phyloP scores from a whole-genome alignment of 1,140 invertebrate genomes.

The Cydia amplana region DNA sequence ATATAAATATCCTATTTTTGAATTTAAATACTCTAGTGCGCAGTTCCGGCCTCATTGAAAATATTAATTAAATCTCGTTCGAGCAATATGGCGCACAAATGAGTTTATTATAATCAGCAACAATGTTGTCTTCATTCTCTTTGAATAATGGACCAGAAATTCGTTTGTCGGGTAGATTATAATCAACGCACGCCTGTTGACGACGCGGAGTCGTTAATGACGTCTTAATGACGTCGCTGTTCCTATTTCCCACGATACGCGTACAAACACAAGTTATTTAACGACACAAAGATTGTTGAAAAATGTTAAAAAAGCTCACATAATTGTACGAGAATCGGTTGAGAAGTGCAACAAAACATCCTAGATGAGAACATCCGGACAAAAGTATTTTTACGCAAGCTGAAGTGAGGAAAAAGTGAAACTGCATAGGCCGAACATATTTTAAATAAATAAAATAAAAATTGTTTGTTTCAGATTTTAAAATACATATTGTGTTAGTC shows the following conservation, averaged over 20 bases:
- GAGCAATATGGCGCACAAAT: conserved; percentile 18
- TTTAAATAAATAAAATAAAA: too few species aligned
- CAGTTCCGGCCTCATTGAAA: conserved; percentile 19
- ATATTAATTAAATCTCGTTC: conserved; percentile 25
- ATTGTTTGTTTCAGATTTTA: too few species aligned
- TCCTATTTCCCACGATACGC: conserved; percentile 36
- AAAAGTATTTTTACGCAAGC: too few species aligned
- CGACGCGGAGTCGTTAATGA: conserved; percentile 48
- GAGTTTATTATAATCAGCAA: conserved; percentile 24
- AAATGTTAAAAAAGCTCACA: too few species aligned
- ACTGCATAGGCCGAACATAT: too few species aligned
- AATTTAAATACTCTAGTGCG: background rate
- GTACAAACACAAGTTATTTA: conserved; percentile 15
- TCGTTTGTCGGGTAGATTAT: conserved; percentile 40
- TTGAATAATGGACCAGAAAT: conserved; percentile 35
- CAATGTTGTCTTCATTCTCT: conserved; percentile 25
- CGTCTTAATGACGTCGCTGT: conserved; percentile 44
- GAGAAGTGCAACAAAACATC: too few species aligned
- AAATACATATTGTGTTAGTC: too few species aligned
- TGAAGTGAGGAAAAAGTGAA: too few species aligned
- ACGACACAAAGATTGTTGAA: conserved; percentile 4
- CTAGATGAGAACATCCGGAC: too few species aligned
- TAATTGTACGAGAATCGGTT: too few species aligned
- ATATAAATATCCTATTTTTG: background rate
- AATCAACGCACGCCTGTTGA: conserved; percentile 38